Evolutionary conservation across 2,113 vertebrate species (phyloP).

Genomic region (human): DNA sequence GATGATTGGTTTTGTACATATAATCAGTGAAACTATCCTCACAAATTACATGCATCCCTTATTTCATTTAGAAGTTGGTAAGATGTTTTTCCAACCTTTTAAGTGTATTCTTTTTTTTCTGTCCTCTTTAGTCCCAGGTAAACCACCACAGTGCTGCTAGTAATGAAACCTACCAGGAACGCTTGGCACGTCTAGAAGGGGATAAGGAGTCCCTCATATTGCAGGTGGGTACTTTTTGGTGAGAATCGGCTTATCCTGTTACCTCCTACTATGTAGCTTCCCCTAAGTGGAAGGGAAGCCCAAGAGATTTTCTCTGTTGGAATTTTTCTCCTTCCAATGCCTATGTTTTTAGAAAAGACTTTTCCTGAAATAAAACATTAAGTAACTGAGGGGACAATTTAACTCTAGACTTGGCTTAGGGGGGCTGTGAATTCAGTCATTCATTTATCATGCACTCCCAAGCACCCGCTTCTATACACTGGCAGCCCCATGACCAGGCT

Average conservation of each 20-base stretch:
- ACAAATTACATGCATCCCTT: neutral
- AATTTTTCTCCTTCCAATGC: neutral
- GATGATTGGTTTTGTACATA: constrained; percentile 51
- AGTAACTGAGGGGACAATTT: neutral
- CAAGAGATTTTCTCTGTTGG: neutral
- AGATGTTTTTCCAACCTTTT: constrained; percentile 40
- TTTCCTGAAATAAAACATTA: constrained; percentile 35
- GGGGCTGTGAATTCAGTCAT: neutral
- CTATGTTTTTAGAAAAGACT: neutral
- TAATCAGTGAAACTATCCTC: constrained; percentile 34
- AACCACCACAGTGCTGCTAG: constrained; percentile 86
- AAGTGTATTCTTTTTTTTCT: constrained; percentile 33
- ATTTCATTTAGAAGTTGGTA: constrained; percentile 30
- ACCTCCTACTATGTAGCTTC: neutral
- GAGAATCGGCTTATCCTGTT: neutral
- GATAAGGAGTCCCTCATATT: constrained; percentile 98
- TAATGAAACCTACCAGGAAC: constrained; percentile 95
- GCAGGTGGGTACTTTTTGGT: constrained; percentile 88
- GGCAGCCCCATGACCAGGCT: neutral
- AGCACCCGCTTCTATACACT: neutral
- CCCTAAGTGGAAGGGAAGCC: neutral
- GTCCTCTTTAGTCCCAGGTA: constrained; percentile 85
- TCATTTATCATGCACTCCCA: neutral
- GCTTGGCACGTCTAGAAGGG: constrained; percentile 95
- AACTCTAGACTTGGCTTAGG: neutral